Percentiles rank a stretch among this genome's conserved stretches.
Conservation (phyloP, 2,888 invertebrate species). For the Eustalomyia histrio region DNA sequence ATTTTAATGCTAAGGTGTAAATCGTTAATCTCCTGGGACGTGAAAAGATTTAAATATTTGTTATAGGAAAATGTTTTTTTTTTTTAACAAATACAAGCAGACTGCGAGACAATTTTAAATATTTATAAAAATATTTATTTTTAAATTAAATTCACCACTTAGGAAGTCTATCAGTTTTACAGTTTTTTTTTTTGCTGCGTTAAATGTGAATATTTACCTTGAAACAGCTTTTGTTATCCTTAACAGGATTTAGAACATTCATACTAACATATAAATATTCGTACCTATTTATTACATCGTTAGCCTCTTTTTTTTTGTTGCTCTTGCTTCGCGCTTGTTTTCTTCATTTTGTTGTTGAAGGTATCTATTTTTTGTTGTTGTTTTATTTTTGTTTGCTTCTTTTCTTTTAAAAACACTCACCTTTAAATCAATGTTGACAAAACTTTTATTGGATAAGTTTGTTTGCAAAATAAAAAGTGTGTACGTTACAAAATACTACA, state of each 20-base stretch:
- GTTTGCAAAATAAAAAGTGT: slow-evolving; percentile 70
- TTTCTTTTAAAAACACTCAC: slow-evolving; percentile 67
- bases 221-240: slow-evolving; percentile 48
- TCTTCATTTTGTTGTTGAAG: slow-evolving; percentile 13
- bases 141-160: slow-evolving; percentile 48
- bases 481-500: slow-evolving; percentile 18
- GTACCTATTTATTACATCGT: slow-evolving; percentile 46
- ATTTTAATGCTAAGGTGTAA: slow-evolving; percentile 33
- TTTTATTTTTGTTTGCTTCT: slow-evolving; percentile 15
- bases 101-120: slow-evolving; percentile 39
- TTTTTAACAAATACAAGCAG: neutral
- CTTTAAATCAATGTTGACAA: slow-evolving; percentile 79
- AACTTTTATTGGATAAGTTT: slow-evolving; percentile 80
- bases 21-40: slow-evolving; percentile 51
- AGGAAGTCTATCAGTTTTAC: slow-evolving; percentile 41
- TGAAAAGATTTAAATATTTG: slow-evolving; percentile 41
- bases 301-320: slow-evolving; percentile 43
- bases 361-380: slow-evolving; percentile 18
- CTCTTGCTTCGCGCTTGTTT: slow-evolving; percentile 30
- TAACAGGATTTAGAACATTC: slow-evolving; percentile 43
- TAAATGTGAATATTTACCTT: slow-evolving; percentile 50
- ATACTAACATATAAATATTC: neutral
- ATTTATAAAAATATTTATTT: slow-evolving; percentile 55
- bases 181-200: slow-evolving; percentile 33
- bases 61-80: neutral